phyloP scores from a whole-genome alignment of 2,888 invertebrate genomes.

The Lymantria monacha region DNA sequence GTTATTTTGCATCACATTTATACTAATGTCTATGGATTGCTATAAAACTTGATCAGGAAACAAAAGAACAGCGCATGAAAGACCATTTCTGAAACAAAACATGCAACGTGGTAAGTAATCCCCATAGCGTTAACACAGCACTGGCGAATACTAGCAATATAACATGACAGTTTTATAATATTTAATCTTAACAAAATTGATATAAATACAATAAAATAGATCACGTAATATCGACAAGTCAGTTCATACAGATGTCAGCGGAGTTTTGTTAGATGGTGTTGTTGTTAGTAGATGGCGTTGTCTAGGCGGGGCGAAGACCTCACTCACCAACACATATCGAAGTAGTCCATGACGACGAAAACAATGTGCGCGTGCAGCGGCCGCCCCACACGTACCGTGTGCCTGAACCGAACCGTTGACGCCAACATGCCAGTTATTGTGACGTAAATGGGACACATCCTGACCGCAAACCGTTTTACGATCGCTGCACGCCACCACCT shows the following conservation, averaged over 20 bases:
- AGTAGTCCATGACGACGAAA: conserved; percentile 60
- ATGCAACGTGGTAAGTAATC: no score
- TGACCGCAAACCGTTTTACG: conserved; percentile 54
- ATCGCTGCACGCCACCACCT: conserved; percentile 37
- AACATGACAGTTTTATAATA: no score
- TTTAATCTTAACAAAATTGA: no score
- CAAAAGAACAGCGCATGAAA: no score
- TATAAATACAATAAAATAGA: no score
- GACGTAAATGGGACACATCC: conserved; percentile 54
- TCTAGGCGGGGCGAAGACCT: conserved; percentile 21
- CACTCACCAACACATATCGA: conserved; percentile 78
- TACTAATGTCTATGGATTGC: no score
- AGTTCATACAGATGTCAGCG: conserved; percentile 23
- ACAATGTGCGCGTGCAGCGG: conserved; percentile 39
- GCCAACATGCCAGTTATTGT: conserved; percentile 33
- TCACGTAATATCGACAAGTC: no score
- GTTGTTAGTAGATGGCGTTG: conserved; percentile 32
- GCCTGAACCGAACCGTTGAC: conserved; percentile 24
- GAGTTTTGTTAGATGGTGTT: conserved; percentile 43
- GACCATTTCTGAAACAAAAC: no score
- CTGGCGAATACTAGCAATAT: no score
- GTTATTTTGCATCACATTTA: no score
- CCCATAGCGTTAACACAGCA: no score
- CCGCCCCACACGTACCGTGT: conserved; percentile 35
- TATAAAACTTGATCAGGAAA: no score